These are phyloP conservation scores for Amyelois transitella DNA, from an alignment of 1,140 invertebrate species.

Conservation along the genomic window DNA sequence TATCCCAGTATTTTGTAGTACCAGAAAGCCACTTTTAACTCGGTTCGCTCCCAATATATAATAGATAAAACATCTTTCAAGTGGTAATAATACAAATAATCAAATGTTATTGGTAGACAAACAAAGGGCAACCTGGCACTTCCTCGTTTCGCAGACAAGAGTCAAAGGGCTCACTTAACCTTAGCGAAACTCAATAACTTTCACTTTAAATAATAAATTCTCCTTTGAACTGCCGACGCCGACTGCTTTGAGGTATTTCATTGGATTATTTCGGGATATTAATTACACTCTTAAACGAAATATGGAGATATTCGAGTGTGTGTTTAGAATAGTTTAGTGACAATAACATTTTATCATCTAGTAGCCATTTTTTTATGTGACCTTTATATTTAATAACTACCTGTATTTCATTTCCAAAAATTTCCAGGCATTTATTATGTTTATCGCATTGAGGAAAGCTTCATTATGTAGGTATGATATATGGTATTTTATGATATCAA, in stretches of 20 bases:
- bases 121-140: slow-evolving; percentile 44
- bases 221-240: slow-evolving; percentile 59
- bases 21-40: too few species aligned
- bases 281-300: neutral
- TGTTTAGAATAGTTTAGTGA: too few species aligned
- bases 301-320: neutral
- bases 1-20: too few species aligned
- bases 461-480: too few species aligned
- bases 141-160: slow-evolving; percentile 47
- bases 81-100: slow-evolving; percentile 43
- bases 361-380: too few species aligned
- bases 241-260: slow-evolving; percentile 46
- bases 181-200: slow-evolving; percentile 71
- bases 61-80: neutral
- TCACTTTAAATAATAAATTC: slow-evolving; percentile 70
- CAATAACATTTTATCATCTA: too few species aligned
- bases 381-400: too few species aligned
- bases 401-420: too few species aligned
- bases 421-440: too few species aligned
- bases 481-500: too few species aligned
- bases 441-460: too few species aligned
- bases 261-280: slow-evolving; percentile 14
- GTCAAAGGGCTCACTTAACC: slow-evolving; percentile 69
- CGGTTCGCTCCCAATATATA: too few species aligned
- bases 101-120: slow-evolving; percentile 43